Conservation (phyloP, 2,113 vertebrate genomes). For the Phainopepla nitens region DNA sequence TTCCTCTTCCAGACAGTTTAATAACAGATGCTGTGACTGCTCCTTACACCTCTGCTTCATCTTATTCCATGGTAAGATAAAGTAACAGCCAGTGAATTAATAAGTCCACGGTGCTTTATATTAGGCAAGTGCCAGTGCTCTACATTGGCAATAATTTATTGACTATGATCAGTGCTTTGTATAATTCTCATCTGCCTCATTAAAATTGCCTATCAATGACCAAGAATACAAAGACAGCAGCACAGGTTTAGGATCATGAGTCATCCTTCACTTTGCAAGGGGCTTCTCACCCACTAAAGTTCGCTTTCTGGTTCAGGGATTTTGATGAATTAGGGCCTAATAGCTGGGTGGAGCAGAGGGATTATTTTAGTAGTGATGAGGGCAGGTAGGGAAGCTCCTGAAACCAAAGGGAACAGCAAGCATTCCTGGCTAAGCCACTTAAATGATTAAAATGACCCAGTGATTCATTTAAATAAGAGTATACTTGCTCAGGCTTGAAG, state of each 20-base stretch:
- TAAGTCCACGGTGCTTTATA: not conserved
- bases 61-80: not conserved
- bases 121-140: not conserved
- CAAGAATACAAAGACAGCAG: not conserved
- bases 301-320: not conserved
- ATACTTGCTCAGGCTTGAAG: constrained; percentile 55
- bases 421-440: constrained; percentile 47
- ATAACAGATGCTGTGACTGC: constrained; percentile 4
- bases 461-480: constrained; percentile 73
- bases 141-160: constrained; percentile 20
- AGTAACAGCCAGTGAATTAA: constrained; percentile 15
- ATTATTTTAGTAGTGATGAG: constrained; percentile 63
- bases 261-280: not conserved
- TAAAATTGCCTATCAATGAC: constrained; percentile 61
- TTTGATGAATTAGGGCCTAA: not conserved
- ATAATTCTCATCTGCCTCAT: constrained; percentile 56
- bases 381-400: constrained; percentile 51
- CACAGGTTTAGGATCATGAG: not conserved
- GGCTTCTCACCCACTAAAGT: not conserved
- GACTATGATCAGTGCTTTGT: constrained; percentile 35
- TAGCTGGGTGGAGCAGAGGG: constrained; percentile 40
- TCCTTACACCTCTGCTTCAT: constrained; percentile 11
- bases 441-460: constrained; percentile 75
- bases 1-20: constrained; percentile 39
- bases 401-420: constrained; percentile 43